Evolutionary conservation across 2,888 invertebrate genomes (phyloP), one percentile per base, ranked within the genome.

Genomic region (Argyresthia albistria): DNA sequence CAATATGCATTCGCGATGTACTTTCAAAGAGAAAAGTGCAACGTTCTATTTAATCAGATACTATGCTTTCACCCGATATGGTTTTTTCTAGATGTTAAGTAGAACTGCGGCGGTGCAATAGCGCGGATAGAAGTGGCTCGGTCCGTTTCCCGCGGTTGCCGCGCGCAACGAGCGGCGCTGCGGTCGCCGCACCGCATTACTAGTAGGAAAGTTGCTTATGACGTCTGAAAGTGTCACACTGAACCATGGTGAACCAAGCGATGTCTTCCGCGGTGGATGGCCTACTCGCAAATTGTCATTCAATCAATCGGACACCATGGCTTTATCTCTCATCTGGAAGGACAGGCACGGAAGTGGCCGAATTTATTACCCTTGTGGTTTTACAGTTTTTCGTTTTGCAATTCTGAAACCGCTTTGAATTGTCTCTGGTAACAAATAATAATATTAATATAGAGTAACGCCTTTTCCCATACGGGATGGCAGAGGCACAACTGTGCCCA

Each of bases 141-240:
- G 68, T 66, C 65, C 66, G 66, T 65, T 76, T 71, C 68, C 63
- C 60, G 67, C 66, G 62, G 61, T 62, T 60, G 67, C 66, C 71
- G 68, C 65, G 66, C 66, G 73, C 73, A 67, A 67, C 72, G 69
- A 70, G 69, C 63, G 70, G 74, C 65, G 67, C 64, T 61, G 58
- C 45, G 16, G 43, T 52, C 54, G 55, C 56, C 59, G 50, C 58
- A 71, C 76, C 80, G 80, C 83, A 87, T 86, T 82, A 80, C 87
- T 82, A 76, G 74, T 83, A 87, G 83, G 87, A 87, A 87, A 87
- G 87, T 87, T 84, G 82, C 80, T 80, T 79, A 80, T 84, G 84
- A 83, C 81, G 82, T 80, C 72, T 73, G 72, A 78, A 88, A 88
- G 88, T 88, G 83, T 88, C 83, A 87, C 88, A 73, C 79, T 87